phyloP scores from a whole-genome alignment of 2,797 vertebrate species.

The Pseudochirops corinnae region DNA sequence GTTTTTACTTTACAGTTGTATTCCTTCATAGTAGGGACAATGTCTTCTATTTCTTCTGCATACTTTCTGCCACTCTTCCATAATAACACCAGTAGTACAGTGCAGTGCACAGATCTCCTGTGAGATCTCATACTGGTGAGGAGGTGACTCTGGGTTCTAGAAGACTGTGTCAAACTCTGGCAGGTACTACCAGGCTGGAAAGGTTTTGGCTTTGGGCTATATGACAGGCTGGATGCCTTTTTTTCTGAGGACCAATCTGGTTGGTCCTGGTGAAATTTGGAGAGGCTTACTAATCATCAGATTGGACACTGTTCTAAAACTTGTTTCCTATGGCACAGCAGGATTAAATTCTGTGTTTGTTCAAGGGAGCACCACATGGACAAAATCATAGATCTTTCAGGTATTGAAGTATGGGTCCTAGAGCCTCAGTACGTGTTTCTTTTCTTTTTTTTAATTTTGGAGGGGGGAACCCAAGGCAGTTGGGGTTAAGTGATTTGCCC shows the following conservation, averaged over 20 bases:
- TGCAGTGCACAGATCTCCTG: background rate
- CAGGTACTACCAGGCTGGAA: background rate
- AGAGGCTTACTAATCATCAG: background rate
- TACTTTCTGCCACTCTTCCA: background rate
- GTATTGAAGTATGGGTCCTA: background rate
- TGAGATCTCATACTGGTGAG: background rate
- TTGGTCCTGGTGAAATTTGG: background rate
- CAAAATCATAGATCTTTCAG: background rate
- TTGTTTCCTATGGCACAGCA: background rate
- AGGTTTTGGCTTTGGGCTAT: background rate
- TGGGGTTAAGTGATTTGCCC: too few relatives aligned
- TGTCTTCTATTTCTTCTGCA: background rate
- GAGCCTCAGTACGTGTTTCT: too few relatives aligned
- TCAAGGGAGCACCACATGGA: background rate
- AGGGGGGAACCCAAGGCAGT: too few relatives aligned
- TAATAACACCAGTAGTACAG: background rate
- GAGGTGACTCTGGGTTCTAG: background rate
- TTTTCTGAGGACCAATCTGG: background rate
- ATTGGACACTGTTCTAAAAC: background rate
- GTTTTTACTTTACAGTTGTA: background rate
- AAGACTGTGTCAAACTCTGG: background rate
- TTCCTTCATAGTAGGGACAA: background rate
- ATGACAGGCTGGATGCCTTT: background rate
- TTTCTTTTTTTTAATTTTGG: too few relatives aligned
- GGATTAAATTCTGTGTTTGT: background rate